Conservation (phyloP, 1,140 invertebrate genomes). For the Drosophila ficusphila region DNA sequence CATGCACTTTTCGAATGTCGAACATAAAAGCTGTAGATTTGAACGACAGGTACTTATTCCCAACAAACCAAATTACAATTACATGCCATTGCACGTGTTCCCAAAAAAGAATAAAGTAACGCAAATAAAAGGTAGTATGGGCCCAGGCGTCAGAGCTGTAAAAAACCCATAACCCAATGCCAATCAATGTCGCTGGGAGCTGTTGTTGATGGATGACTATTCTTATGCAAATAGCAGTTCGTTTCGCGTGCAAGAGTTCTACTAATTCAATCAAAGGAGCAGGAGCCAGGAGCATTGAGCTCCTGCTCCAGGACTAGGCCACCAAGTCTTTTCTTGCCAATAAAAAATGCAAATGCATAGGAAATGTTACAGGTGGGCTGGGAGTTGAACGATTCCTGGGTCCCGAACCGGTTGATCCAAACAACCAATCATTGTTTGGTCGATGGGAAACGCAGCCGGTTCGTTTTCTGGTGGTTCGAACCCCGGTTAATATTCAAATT, state of each 20-base stretch:
- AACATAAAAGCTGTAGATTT: slow-evolving; percentile 1
- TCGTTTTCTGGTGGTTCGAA: slow-evolving; percentile 42
- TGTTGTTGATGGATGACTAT: slow-evolving; percentile 46
- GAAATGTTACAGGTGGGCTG: slow-evolving; percentile 50
- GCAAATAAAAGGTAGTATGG: slow-evolving; percentile 22
- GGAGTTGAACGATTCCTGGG: slow-evolving; percentile 15
- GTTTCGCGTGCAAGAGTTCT: slow-evolving; percentile 33
- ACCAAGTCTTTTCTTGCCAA: slow-evolving; percentile 47
- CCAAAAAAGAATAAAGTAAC: slow-evolving; percentile 6
- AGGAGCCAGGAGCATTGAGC: slow-evolving; percentile 9
- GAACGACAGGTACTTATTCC: slow-evolving; percentile 27
- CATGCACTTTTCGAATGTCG: background rate
- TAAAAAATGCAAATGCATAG: slow-evolving; percentile 54
- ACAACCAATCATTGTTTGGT: slow-evolving; percentile 77
- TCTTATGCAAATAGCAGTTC: slow-evolving; percentile 49
- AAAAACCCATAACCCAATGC: slow-evolving; percentile 19
- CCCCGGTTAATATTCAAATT: slow-evolving; percentile 73
- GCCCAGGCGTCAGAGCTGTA: slow-evolving; percentile 32
- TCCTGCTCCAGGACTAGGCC: slow-evolving; percentile 32
- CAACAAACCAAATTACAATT: slow-evolving; percentile 17
- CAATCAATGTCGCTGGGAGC: slow-evolving; percentile 46
- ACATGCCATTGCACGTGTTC: slow-evolving; percentile 27
- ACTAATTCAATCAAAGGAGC: slow-evolving; percentile 51
- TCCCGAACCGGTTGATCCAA: slow-evolving; percentile 39
- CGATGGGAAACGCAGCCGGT: slow-evolving; percentile 56